phyloP scores from a whole-genome alignment of 2,888 invertebrate species.

The Nematopogon swammerdamellus region DNA sequence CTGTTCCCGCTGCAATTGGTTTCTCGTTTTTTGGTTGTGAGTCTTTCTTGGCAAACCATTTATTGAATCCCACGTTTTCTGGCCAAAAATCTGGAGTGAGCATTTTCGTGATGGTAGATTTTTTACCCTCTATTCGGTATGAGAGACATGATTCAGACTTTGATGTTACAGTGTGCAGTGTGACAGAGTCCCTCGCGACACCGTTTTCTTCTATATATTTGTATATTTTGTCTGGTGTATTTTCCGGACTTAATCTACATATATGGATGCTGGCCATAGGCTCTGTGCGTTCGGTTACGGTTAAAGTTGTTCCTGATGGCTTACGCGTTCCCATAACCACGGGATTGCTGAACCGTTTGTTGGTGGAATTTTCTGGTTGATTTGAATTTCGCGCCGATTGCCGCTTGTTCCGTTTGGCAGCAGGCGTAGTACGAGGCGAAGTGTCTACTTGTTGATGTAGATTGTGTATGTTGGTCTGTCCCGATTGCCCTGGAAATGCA shows the following conservation, averaged over 20 bases:
- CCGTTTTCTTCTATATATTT: background rate
- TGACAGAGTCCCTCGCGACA: background rate
- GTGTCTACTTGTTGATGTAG: no score
- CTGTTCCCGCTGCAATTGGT: background rate
- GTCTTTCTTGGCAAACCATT: background rate
- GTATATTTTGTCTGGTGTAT: background rate
- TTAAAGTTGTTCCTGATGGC: background rate
- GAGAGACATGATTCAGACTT: background rate
- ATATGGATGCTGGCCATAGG: background rate
- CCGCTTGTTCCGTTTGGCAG: background rate
- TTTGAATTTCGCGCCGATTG: background rate
- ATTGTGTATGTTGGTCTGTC: no score
- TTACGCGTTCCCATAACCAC: background rate
- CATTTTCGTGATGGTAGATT: background rate
- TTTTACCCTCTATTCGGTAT: background rate
- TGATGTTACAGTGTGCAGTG: background rate
- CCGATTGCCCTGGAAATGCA: no score
- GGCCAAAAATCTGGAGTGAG: background rate
- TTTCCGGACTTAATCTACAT: background rate
- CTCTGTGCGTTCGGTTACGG: background rate
- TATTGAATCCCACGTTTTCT: background rate
- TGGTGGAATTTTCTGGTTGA: background rate
- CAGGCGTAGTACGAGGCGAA: no score
- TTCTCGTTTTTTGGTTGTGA: background rate
- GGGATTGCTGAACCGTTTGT: background rate